Percentiles rank a stretch among this genome's conserved stretches.
phyloP scores from a whole-genome alignment of 2,888 invertebrate genomes.

The Eulithis testata region DNA sequence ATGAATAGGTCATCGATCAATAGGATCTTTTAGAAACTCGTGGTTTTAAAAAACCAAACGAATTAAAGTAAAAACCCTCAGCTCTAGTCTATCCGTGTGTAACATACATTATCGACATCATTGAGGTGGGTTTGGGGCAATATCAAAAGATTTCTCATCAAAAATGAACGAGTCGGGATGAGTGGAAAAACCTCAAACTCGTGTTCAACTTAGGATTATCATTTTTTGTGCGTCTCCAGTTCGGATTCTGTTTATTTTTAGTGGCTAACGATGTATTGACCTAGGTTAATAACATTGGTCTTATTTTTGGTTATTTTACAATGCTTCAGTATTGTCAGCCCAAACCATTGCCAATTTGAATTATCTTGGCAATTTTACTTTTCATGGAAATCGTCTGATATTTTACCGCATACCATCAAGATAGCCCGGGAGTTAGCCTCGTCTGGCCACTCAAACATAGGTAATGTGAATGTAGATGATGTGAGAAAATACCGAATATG shows the following conservation, averaged over 20 bases:
- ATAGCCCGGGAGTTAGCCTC: conserved; percentile 7
- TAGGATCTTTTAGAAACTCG: too few relatives aligned
- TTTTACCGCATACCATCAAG: conserved; percentile 7
- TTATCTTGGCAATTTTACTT: not conserved
- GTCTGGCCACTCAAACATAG: conserved; percentile 16
- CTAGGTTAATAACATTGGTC: too few relatives aligned
- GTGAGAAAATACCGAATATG: conserved; percentile 11
- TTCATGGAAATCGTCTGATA: conserved; percentile 1
- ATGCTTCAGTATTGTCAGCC: too few relatives aligned
- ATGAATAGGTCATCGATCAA: too few relatives aligned
- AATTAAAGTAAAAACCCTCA: not conserved
- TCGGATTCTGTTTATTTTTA: conserved; percentile 19
- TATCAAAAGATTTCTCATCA: conserved; percentile 82
- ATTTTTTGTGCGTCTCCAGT: conserved; percentile 28
- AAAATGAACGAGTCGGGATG: conserved; percentile 77
- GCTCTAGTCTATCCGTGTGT: conserved; percentile 48
- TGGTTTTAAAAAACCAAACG: too few relatives aligned
- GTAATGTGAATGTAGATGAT: conserved; percentile 1
- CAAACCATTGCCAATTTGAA: not conserved
- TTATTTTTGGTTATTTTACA: too few relatives aligned
- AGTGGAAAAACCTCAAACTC: conserved; percentile 48
- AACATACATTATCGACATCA: conserved; percentile 62
- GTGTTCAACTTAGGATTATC: conserved; percentile 25
- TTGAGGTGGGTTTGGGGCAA: conserved; percentile 57
- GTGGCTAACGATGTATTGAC: not conserved